Conservation (phyloP, 2,888 invertebrate species). For the Chloroclysta siterata region DNA sequence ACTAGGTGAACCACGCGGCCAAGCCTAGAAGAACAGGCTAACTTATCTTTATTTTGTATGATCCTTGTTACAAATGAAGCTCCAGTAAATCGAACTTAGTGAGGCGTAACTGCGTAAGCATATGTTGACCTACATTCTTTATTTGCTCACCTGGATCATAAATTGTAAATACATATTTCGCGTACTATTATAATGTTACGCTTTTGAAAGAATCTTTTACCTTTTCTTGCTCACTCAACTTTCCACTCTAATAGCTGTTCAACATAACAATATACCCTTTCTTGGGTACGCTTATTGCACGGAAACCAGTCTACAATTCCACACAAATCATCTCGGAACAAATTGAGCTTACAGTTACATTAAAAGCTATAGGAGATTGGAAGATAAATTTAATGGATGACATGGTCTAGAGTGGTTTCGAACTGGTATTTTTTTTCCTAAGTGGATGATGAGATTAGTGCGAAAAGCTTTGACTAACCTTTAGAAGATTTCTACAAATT, state of each 20-base stretch:
- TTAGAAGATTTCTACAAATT: background rate
- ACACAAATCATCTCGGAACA: slow-evolving; percentile 16
- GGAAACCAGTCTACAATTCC: slow-evolving; percentile 25
- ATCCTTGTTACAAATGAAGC: no score
- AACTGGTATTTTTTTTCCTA: slow-evolving; percentile 1
- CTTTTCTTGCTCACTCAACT: slow-evolving; percentile 14
- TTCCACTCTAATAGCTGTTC: slow-evolving; percentile 19
- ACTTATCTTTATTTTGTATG: no score
- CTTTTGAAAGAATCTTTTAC: slow-evolving; percentile 1
- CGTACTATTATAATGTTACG: slow-evolving; percentile 1
- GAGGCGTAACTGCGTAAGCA: no score
- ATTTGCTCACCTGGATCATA: background rate
- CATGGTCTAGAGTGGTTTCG: slow-evolving; percentile 15
- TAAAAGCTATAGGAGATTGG: slow-evolving; percentile 6
- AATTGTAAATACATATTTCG: background rate
- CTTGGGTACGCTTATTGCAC: slow-evolving; percentile 19
- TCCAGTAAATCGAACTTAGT: no score
- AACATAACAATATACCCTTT: slow-evolving; percentile 20
- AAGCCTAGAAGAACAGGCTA: no score
- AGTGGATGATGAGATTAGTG: slow-evolving; percentile 1
- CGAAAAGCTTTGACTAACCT: background rate
- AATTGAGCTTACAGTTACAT: slow-evolving; percentile 25
- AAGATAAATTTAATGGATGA: slow-evolving; percentile 16
- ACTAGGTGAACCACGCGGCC: no score
- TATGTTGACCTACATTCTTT: background rate